Evolutionary conservation across 2,797 vertebrate genomes (phyloP).

Genomic region (Jordanella pulchra): DNA sequence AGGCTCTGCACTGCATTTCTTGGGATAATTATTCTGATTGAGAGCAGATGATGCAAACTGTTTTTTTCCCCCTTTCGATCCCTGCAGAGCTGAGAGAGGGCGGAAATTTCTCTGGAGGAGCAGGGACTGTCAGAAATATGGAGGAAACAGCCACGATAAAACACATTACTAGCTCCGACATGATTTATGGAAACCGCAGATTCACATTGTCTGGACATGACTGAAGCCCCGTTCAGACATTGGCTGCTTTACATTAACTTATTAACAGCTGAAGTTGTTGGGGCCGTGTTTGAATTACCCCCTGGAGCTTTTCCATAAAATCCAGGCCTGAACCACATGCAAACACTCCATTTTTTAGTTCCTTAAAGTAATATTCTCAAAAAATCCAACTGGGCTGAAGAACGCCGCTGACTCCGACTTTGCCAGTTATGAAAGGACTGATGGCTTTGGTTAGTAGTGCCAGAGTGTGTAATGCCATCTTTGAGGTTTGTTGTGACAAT

Average conservation of each 20-base stretch:
- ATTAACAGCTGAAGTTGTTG: neutral
- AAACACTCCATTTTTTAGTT: neutral
- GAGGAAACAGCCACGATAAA: conserved; percentile 57
- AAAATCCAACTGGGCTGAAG: neutral
- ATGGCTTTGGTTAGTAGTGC: conserved; percentile 1
- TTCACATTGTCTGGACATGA: conserved; percentile 25
- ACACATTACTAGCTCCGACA: conserved; percentile 44
- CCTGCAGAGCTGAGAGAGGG: conserved; percentile 38
- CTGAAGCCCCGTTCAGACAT: conserved; percentile 7
- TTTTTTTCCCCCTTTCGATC: conserved; percentile 26
- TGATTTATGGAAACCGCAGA: conserved; percentile 49
- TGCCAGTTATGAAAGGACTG: neutral
- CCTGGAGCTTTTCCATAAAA: neutral
- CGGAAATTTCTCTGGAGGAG: conserved; percentile 60
- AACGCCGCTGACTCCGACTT: neutral
- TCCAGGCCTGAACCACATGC: neutral
- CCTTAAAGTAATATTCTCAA: neutral
- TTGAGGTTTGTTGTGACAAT: conserved; percentile 6
- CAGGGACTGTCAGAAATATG: conserved; percentile 52
- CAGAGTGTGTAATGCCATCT: conserved; percentile 4
- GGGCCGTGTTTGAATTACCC: conserved; percentile 2
- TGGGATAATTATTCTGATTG: conserved; percentile 73
- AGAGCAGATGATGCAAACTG: conserved; percentile 66
- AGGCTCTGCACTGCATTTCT: conserved; percentile 61
- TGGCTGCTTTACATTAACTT: conserved; percentile 1